A percentile compares a stretch with the other conserved stretches of the same genome.
Evolutionary conservation across 2,888 invertebrate genomes (phyloP).

Genomic region (Balanococcus diminutus): DNA sequence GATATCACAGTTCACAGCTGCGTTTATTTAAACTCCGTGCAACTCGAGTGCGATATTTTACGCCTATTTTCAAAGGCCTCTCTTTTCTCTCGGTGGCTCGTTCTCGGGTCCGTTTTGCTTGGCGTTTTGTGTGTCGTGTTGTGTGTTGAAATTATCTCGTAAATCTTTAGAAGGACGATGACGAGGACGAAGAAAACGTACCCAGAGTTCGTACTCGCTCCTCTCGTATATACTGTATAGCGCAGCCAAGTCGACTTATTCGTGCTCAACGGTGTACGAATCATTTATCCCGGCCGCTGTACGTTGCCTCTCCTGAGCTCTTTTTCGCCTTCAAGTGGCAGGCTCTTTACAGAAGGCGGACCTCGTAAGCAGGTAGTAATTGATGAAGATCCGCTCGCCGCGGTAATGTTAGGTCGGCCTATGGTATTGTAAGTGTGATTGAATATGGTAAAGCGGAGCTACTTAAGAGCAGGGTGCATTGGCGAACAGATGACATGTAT

Average conservation of each 20-base stretch:
- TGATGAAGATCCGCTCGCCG: constrained; percentile 23
- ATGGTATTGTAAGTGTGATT: constrained; percentile 2
- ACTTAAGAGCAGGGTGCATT: neutral
- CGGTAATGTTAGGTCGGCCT: neutral
- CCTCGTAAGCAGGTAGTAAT: constrained; percentile 28
- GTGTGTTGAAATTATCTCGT: constrained; percentile 21
- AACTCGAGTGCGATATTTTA: constrained; percentile 37
- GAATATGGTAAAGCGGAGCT: neutral
- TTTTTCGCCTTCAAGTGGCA: neutral
- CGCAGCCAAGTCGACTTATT: neutral
- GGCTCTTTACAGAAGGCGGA: constrained; percentile 18
- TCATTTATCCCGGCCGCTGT: neutral
- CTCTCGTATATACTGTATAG: no score
- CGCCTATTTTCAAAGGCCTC: constrained; percentile 33
- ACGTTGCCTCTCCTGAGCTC: neutral
- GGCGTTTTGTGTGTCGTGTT: no score
- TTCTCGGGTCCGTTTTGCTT: neutral
- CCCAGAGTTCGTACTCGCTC: no score
- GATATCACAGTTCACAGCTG: constrained; percentile 16
- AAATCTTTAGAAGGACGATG: neutral
- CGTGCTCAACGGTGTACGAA: constrained; percentile 38
- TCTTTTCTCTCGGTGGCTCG: neutral
- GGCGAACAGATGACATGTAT: neutral
- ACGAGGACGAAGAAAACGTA: neutral
- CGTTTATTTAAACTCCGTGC: constrained; percentile 4